Base-by-base conservation (phyloP, 2,888 invertebrate genomes). In the Cynaeus angustus region DNA sequence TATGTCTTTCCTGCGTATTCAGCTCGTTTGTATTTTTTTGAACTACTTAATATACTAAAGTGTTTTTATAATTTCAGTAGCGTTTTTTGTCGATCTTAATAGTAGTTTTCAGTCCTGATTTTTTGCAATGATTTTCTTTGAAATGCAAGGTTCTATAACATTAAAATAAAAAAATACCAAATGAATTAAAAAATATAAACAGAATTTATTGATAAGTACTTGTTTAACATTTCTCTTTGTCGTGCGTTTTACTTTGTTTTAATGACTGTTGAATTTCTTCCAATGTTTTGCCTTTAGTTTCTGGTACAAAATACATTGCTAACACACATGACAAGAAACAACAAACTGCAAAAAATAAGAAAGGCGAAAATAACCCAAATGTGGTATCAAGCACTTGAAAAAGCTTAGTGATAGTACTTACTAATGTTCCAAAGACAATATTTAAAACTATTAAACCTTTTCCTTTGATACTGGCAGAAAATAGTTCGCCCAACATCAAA, bases 261-360 rank as follows among this genome's bases (percentile, higher is more conserved):
- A 83, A 74, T 8, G 74, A 69, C 68, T 83, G 81, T 68, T 85
- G 84, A 52, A 84, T 84, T 75, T 84, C 82, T 65, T 83, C 83
- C 28, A 84, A 74, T 6, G 82, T 82, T 67, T 82, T 83, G 1
- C 83, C 83, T 72, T 79, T 82, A 0, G 84, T 84, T 70, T 85
- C 83, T 0, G 83, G 83, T 37, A 85, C 73, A 66, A 79, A 75
- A 71, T 71, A 81, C 66, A 80, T 77, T 3, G 80, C 75, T 56
- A 79, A 72, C 16, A 80, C 59, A 4, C 78, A 72, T 14, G 77
- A 74, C 6, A 78, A 3, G 43, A 81, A 77, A 28, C 77, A 78
- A 37, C 75, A 74, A 3, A 72, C 16, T 0, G 79, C 72, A 72
- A 81, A 84, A 26, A 82, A 72, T 6, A 77, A 71, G 71, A 83